A percentile compares a stretch with the other conserved stretches of the same genome.
Conservation (phyloP, 2,797 vertebrate species). For the Glossophaga mutica region DNA sequence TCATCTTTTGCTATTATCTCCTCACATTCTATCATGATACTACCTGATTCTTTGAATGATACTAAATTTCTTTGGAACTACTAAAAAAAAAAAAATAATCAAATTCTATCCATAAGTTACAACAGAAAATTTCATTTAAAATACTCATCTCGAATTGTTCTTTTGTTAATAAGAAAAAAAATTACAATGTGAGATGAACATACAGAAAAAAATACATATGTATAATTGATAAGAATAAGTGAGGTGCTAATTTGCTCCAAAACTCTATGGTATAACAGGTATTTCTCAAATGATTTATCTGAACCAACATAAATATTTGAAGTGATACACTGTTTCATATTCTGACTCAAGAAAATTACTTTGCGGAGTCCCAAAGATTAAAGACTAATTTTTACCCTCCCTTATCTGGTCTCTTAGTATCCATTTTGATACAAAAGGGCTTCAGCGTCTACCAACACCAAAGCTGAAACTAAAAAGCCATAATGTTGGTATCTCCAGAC, state of each 20-base stretch:
- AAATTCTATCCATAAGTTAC: neutral
- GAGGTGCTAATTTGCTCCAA: neutral
- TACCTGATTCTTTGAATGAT: neutral
- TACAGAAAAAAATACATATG: neutral
- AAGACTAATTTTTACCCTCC: neutral
- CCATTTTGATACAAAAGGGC: neutral
- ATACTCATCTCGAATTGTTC: neutral
- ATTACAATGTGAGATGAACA: neutral
- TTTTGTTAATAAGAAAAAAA: conserved; percentile 21
- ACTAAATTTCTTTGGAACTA: conserved; percentile 7
- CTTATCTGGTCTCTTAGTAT: neutral
- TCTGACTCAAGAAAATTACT: neutral
- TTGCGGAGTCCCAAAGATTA: neutral
- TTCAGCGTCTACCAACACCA: conserved; percentile 23
- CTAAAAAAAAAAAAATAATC: neutral
- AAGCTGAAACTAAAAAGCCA: neutral
- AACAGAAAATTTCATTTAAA: conserved; percentile 9
- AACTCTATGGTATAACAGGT: neutral
- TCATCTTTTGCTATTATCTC: neutral
- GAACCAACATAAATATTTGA: neutral
- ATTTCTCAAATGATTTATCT: neutral
- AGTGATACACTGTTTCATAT: neutral
- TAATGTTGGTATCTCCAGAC: neutral
- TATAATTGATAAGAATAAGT: neutral
- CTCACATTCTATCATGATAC: neutral